phyloP scores from a whole-genome alignment of 2,888 invertebrate genomes.

The Morpho helenor region DNA sequence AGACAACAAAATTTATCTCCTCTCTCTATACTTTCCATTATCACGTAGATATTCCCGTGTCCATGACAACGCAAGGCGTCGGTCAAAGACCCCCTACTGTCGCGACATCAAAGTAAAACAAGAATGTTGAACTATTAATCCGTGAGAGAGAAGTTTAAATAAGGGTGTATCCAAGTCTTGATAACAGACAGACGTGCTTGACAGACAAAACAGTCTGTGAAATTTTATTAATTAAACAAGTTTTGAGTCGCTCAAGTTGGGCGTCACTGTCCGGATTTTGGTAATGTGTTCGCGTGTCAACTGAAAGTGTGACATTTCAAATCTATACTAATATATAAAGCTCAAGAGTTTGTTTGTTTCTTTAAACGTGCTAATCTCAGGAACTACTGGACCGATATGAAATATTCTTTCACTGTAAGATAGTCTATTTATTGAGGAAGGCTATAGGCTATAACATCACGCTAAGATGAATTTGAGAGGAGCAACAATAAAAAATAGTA shows the following conservation, averaged over 20 bases:
- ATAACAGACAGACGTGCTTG: slow-evolving; percentile 22
- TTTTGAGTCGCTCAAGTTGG: slow-evolving; percentile 42
- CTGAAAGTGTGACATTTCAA: slow-evolving; percentile 13
- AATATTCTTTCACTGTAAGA: too few relatives aligned
- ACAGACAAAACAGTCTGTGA: slow-evolving; percentile 31
- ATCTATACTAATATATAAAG: too few relatives aligned
- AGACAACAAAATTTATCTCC: slow-evolving; percentile 6
- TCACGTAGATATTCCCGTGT: slow-evolving; percentile 55
- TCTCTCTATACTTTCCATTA: slow-evolving; percentile 17
- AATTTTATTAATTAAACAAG: slow-evolving; percentile 45
- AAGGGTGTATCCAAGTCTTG: slow-evolving; percentile 41
- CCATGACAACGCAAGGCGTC: slow-evolving; percentile 61
- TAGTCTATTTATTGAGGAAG: too few relatives aligned
- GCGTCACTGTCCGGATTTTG: slow-evolving; percentile 38
- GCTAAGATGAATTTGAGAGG: too few relatives aligned
- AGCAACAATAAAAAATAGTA: too few relatives aligned
- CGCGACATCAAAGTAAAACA: slow-evolving; percentile 65
- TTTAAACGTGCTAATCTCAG: too few relatives aligned
- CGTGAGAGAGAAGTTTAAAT: slow-evolving; percentile 43
- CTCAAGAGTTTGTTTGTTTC: too few relatives aligned
- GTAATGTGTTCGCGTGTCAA: slow-evolving; percentile 26
- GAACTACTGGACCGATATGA: too few relatives aligned
- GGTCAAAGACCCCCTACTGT: slow-evolving; percentile 65
- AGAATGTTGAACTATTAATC: slow-evolving; percentile 59
- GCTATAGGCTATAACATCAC: too few relatives aligned